Percentiles rank a stretch among this genome's conserved stretches.
phyloP scores from a whole-genome alignment of 2,797 vertebrate species.

The Anomalospiza imberbis region DNA sequence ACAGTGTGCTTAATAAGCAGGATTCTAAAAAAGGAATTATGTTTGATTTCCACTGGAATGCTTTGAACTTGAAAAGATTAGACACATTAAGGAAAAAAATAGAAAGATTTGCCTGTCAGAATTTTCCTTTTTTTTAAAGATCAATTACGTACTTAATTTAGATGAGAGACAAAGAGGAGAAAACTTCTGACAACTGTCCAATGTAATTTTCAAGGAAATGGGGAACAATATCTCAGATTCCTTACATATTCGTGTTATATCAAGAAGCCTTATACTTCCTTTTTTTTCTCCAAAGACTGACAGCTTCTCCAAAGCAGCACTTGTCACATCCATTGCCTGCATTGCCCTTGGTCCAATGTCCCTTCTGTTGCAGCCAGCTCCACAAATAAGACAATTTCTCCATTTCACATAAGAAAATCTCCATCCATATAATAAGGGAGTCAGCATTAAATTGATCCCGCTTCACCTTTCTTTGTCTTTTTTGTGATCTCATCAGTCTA shows the following conservation, averaged over 20 bases:
- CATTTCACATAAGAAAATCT: background rate
- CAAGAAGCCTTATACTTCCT: background rate
- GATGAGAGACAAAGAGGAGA: constrained; percentile 37
- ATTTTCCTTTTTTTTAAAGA: constrained; percentile 12
- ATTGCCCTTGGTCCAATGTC: background rate
- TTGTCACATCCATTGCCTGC: background rate
- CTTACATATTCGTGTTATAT: background rate
- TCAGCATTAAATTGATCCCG: background rate
- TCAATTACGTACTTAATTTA: constrained; percentile 54
- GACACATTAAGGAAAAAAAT: constrained; percentile 27
- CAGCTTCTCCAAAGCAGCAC: background rate
- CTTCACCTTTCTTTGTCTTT: background rate
- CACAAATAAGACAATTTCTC: background rate
- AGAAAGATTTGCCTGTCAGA: constrained; percentile 26
- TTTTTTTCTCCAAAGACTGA: background rate
- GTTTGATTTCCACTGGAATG: constrained; percentile 47
- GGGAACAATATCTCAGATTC: background rate
- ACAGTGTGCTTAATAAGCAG: constrained; percentile 31
- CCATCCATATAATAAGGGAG: background rate
- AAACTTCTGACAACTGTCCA: constrained; percentile 43
- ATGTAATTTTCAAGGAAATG: constrained; percentile 10
- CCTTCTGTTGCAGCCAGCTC: background rate
- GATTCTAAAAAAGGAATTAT: constrained; percentile 36
- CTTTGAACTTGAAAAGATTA: constrained; percentile 63
- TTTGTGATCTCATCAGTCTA: background rate